Evolutionary conservation across 2,797 vertebrate genomes (phyloP).

Genomic region (Peromyscus melanophrys): DNA sequence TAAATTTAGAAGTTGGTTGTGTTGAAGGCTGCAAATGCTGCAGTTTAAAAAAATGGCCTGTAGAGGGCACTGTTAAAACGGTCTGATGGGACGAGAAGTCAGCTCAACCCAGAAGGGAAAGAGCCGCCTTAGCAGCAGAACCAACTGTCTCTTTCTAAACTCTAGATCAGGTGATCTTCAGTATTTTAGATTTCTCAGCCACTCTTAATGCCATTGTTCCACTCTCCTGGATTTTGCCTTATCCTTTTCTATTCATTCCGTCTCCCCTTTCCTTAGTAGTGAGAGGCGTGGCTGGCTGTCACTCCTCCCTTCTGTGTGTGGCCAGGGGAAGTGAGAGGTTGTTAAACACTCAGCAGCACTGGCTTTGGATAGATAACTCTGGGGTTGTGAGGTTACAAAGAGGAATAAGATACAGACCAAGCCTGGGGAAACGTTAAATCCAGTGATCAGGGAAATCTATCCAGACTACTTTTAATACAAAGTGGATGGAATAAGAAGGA

Average conservation of each 20-base stretch:
- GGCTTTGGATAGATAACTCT: constrained; percentile 13
- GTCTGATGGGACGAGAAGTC: constrained; percentile 20
- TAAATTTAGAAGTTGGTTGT: background rate
- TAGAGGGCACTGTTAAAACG: constrained; percentile 80
- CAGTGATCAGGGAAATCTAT: background rate
- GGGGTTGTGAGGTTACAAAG: background rate
- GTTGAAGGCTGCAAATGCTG: background rate
- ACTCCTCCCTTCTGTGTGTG: background rate
- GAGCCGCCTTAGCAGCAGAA: background rate
- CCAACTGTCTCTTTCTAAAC: background rate
- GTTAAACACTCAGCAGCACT: background rate
- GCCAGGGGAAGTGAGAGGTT: background rate
- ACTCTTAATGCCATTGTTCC: background rate
- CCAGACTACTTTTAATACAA: background rate
- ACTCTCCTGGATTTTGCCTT: too few relatives aligned
- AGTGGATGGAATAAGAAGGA: background rate
- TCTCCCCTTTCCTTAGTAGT: background rate
- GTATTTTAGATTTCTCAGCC: background rate
- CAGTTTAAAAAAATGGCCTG: constrained; percentile 56
- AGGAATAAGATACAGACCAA: background rate
- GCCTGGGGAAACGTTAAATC: constrained; percentile 14
- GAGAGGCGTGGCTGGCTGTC: background rate
- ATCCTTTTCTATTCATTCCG: background rate
- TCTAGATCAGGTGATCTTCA: background rate
- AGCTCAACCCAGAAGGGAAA: background rate